Evolutionary conservation across 2,888 invertebrate species (phyloP).

Genomic region (Schizotus pectinicornis): DNA sequence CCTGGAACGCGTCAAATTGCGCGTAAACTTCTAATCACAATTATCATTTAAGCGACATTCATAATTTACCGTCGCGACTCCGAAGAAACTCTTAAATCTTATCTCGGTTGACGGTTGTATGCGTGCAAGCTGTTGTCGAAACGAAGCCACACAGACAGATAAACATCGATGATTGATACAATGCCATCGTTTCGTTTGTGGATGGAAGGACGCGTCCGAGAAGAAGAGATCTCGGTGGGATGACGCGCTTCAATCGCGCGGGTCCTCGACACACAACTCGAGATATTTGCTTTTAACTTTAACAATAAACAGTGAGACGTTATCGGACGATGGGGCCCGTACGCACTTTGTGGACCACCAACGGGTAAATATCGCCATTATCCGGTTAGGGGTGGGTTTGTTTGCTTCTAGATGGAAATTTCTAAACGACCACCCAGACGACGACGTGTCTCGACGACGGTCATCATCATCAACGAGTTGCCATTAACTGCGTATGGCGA

Average conservation of each 20-base stretch:
- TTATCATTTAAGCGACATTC: slow-evolving; percentile 21
- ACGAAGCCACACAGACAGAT: too few relatives aligned
- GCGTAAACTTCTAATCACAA: slow-evolving; percentile 24
- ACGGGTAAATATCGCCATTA: slow-evolving; percentile 45
- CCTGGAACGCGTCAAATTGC: slow-evolving; percentile 23
- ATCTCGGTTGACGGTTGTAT: neutral
- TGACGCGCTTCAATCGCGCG: too few relatives aligned
- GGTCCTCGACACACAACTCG: neutral
- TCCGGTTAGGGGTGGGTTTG: slow-evolving; percentile 43
- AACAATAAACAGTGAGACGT: slow-evolving; percentile 22
- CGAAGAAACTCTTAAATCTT: slow-evolving; percentile 18
- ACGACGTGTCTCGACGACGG: too few relatives aligned
- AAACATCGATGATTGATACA: too few relatives aligned
- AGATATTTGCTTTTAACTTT: slow-evolving; percentile 22
- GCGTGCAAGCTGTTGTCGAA: too few relatives aligned
- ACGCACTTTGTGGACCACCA: slow-evolving; percentile 40
- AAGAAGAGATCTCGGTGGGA: too few relatives aligned
- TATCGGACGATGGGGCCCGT: slow-evolving; percentile 21
- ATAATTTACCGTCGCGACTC: slow-evolving; percentile 1
- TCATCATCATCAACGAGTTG: too few relatives aligned
- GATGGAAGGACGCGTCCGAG: too few relatives aligned
- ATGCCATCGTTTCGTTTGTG: too few relatives aligned
- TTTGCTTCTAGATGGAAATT: slow-evolving; percentile 38
- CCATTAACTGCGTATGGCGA: too few relatives aligned
- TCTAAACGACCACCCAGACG: slow-evolving; percentile 37